Percentiles rank a stretch among this genome's conserved stretches.
Conservation (phyloP, 2,113 vertebrate species). For the Neolamprologus devosi region DNA sequence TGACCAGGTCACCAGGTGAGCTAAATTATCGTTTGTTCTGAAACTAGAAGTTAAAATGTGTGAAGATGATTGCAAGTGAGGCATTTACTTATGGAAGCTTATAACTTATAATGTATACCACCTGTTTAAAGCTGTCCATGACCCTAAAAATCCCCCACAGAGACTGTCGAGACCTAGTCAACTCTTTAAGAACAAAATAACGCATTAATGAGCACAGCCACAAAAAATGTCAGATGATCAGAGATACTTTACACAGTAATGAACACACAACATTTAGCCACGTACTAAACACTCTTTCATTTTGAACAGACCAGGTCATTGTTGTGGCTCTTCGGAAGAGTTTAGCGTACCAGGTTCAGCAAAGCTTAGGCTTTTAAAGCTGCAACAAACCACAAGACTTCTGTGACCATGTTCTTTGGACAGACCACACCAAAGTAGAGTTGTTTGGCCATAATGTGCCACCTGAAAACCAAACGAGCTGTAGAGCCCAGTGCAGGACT, state of each 20-base stretch:
- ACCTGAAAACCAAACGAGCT: neutral
- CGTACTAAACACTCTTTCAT: neutral
- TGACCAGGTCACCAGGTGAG: neutral
- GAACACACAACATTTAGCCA: neutral
- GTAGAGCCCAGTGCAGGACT: neutral
- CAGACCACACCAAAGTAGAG: neutral
- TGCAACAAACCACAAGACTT: neutral
- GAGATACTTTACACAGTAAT: neutral
- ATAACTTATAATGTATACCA: neutral
- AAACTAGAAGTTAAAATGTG: neutral
- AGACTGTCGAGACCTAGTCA: neutral
- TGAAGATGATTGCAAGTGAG: neutral
- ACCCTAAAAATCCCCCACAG: neutral
- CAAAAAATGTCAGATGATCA: neutral
- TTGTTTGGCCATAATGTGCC: neutral
- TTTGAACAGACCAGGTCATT: slow-evolving; percentile 10
- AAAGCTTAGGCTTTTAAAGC: neutral
- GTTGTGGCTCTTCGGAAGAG: slow-evolving; percentile 9
- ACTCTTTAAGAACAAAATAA: neutral
- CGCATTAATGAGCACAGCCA: neutral
- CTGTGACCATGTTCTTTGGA: neutral
- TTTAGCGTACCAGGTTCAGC: slow-evolving; percentile 18
- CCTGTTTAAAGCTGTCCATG: neutral
- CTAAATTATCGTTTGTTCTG: neutral
- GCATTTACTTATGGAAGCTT: neutral